These are phyloP conservation scores for Margaritifera margaritifera DNA, from an alignment of 2,888 invertebrate species.

Conservation along the genomic window DNA sequence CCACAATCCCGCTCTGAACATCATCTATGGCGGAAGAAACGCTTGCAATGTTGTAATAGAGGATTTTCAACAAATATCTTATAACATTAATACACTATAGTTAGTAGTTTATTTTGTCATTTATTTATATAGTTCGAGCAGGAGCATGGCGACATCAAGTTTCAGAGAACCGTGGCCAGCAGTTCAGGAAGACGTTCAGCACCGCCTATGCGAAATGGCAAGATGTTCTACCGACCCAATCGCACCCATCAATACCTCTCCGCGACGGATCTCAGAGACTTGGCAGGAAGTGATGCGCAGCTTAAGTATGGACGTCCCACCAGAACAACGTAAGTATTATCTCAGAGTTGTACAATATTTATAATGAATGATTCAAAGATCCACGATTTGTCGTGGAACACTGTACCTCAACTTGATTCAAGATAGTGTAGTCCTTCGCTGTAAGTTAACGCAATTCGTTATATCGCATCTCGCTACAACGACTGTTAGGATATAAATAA, in stretches of 20 bases:
- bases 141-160: constrained; percentile 27
- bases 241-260: constrained; percentile 62
- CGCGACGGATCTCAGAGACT: constrained; percentile 54
- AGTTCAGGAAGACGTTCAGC: constrained; percentile 15
- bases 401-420: too few relatives aligned
- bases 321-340: constrained; percentile 54
- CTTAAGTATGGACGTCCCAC: constrained; percentile 62
- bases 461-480: too few relatives aligned
- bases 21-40: too few relatives aligned
- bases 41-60: too few relatives aligned
- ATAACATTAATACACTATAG: too few relatives aligned
- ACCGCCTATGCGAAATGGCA: constrained; percentile 33
- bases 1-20: too few relatives aligned
- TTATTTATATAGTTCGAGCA: constrained; percentile 26
- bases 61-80: too few relatives aligned
- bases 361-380: neutral
- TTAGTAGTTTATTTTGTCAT: neutral
- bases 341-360: neutral
- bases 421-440: too few relatives aligned
- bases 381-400: neutral
- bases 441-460: too few relatives aligned
- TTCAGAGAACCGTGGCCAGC: constrained; percentile 26
- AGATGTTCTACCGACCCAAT: constrained; percentile 56
- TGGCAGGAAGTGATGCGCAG: constrained; percentile 38
- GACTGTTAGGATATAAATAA: too few relatives aligned